These are phyloP conservation scores for Girardinichthys multiradiatus DNA, from an alignment of 2,113 vertebrate species.

Conservation along the genomic window DNA sequence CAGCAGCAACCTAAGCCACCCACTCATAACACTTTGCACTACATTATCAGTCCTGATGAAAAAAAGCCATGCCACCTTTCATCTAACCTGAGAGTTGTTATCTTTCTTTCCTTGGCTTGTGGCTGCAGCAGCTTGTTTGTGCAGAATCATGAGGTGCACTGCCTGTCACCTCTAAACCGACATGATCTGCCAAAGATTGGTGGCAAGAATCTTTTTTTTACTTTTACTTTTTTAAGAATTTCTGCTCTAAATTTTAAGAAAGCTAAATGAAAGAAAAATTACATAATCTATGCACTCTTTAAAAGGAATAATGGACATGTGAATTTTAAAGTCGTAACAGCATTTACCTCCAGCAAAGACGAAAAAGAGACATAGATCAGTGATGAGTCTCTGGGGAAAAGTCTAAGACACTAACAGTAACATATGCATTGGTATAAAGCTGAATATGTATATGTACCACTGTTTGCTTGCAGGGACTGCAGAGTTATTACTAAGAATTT, in stretches of 20 bases:
- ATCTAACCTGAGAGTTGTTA: constrained; percentile 67
- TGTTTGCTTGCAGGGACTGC: constrained; percentile 1
- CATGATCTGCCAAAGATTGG: not conserved
- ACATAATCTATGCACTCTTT: constrained; percentile 45
- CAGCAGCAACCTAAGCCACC: constrained; percentile 64
- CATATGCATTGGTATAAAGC: constrained; percentile 34
- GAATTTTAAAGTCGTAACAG: constrained; percentile 49
- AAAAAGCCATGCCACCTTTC: constrained; percentile 57
- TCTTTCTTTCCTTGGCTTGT: constrained; percentile 13
- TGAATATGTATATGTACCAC: constrained; percentile 18
- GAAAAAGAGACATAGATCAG: constrained; percentile 61
- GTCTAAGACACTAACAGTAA: constrained; percentile 51
- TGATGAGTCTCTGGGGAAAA: constrained; percentile 56
- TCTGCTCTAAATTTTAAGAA: constrained; percentile 17
- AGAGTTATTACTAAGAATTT: constrained; percentile 1
- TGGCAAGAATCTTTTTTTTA: not conserved
- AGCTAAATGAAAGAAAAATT: constrained; percentile 32
- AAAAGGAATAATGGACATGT: constrained; percentile 42
- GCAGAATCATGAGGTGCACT: constrained; percentile 14
- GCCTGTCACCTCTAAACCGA: not conserved
- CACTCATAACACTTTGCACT: constrained; percentile 50
- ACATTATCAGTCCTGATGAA: constrained; percentile 72
- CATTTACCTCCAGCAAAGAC: constrained; percentile 66
- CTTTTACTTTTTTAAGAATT: not conserved
- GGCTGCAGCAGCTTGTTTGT: constrained; percentile 32